Evolutionary conservation across 2,113 vertebrate genomes (phyloP).

Genomic region (Sula dactylatra): DNA sequence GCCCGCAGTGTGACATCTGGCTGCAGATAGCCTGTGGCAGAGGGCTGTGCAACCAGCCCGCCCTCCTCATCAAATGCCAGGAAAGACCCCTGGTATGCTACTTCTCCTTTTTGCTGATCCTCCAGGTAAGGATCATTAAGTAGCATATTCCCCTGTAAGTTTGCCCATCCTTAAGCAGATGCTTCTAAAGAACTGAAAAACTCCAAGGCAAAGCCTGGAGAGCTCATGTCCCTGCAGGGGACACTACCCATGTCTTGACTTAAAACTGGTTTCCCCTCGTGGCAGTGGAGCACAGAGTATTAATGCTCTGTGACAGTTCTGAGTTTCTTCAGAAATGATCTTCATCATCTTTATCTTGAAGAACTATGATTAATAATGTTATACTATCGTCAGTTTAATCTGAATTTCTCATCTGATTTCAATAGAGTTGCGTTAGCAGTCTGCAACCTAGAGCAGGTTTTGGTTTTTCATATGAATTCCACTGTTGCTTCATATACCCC

Average conservation of each 20-base stretch:
- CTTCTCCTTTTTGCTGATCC: background rate
- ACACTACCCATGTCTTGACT: background rate
- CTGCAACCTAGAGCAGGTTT: background rate
- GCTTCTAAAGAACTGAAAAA: background rate
- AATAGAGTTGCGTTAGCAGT: background rate
- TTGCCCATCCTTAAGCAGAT: background rate
- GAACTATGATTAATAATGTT: background rate
- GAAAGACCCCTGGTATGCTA: background rate
- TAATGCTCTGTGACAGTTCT: background rate
- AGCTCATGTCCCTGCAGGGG: background rate
- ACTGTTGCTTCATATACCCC: background rate
- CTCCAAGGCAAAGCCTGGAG: background rate
- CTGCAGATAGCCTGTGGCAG: background rate
- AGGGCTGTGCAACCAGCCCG: background rate
- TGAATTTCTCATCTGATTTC: background rate
- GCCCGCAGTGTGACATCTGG: accelerated
- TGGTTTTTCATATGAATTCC: background rate
- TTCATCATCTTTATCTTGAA: background rate
- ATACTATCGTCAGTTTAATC: background rate
- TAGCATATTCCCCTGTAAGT: background rate
- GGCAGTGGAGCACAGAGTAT: background rate
- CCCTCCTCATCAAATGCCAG: background rate
- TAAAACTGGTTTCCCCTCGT: background rate
- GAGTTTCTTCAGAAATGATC: background rate
- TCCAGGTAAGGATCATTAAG: background rate